Base-by-base conservation (phyloP, 2,797 vertebrate genomes). In the Onychomys leucogaster region DNA sequence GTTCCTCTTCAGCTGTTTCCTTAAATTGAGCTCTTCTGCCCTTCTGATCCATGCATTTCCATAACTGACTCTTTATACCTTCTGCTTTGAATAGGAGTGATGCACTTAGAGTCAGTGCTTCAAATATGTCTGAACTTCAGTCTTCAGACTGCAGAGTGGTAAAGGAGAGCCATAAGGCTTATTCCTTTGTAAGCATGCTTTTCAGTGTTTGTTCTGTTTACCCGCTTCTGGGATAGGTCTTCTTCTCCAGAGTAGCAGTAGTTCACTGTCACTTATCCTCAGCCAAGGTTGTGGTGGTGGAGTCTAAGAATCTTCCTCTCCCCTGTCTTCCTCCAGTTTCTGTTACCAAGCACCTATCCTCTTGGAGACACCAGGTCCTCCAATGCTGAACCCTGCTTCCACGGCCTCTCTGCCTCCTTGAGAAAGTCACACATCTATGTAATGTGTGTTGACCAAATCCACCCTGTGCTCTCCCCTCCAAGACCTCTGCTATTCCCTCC, bases 1-100 rank as follows among this genome's bases (percentile, higher is more conserved):
- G 34, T 94, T 55, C 85, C 71, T 71, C 81, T 23, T 55, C 82
- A 85, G 59, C 63, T 78, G 61, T 34, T 96, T 91, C 78, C 14
- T 88, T 93, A 88, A 76, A 76, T 84, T 0, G 67, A 84, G 59
- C 27, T 88, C 41, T 82, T 93, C 41, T 81, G 1, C 59, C 4
- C n/a, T 25, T 78, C 67, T 88, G 65, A 61, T 86, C 4, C 16
- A n/a, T 94, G 19, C 41, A 57, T 52, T 82, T 34, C 46, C 43
- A 29, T 81, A 76, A 92, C 65, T 81, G 82, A 4, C 52, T 89
- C 37, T 92, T 94, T 71, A 32, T 86, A 63, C 25, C 37, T 92
- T 81, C 73, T 29, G 49, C 6, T 10, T 34, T 52, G 75, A 76
- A 55, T 52, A 27, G 69, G 49, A 67, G 71, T 52, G 49, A 71